Evolutionary conservation across 2,888 invertebrate species (phyloP).

Genomic region (Harpalus rubripes): DNA sequence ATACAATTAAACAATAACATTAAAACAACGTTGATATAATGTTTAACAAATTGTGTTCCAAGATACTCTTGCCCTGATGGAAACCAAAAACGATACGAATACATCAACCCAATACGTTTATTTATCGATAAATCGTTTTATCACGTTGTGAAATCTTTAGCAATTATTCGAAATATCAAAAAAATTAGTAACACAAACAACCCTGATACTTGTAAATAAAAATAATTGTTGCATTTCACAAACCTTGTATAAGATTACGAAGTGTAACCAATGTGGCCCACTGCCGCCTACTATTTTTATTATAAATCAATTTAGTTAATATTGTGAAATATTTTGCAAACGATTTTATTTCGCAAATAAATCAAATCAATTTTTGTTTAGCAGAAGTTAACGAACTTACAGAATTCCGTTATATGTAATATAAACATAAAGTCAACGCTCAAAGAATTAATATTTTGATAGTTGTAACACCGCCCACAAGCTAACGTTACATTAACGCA

Average conservation of each 20-base stretch:
- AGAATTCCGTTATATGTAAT: slow-evolving; percentile 21
- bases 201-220: neutral
- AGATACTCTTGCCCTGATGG: no score
- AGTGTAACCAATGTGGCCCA: neutral
- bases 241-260: slow-evolving; percentile 3
- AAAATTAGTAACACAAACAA: no score
- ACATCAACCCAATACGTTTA: no score
- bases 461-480: slow-evolving; percentile 9
- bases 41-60: no score
- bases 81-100: no score
- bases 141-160: no score
- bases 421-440: slow-evolving; percentile 13
- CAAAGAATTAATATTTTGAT: slow-evolving; percentile 26
- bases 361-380: neutral
- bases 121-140: no score
- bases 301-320: slow-evolving; percentile 5
- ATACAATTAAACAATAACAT: no score
- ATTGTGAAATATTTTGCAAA: slow-evolving; percentile 45
- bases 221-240: neutral
- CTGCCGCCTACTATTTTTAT: neutral
- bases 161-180: neutral
- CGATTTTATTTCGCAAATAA: neutral
- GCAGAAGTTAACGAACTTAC: slow-evolving; percentile 22
- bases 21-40: no score
- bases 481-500: slow-evolving; percentile 11